Evolutionary conservation across 2,113 vertebrate genomes (phyloP).

Genomic region (Felis chaus): DNA sequence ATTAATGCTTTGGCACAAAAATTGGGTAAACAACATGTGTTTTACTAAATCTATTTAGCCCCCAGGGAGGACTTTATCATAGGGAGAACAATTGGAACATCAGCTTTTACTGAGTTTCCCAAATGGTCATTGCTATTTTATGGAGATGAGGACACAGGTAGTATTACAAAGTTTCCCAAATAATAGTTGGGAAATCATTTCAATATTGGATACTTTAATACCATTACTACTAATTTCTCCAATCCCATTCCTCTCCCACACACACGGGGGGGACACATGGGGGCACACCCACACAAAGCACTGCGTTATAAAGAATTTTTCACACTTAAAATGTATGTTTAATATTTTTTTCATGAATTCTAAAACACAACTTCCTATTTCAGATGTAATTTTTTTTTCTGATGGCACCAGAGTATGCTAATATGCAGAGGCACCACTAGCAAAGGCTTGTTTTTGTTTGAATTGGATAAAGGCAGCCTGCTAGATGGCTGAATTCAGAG

Average conservation of each 20-base stretch:
- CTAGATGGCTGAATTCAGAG: background rate
- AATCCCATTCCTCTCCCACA: background rate
- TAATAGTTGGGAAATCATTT: background rate
- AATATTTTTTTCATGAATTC: background rate
- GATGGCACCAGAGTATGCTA: background rate
- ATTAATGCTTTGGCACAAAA: conserved; percentile 67
- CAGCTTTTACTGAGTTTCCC: conserved; percentile 49
- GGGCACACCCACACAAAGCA: background rate
- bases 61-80: background rate
- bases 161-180: conserved; percentile 23
- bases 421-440: background rate
- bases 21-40: conserved; percentile 64
- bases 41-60: conserved; percentile 55
- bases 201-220: background rate
- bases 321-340: background rate
- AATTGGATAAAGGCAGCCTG: background rate
- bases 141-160: conserved; percentile 55
- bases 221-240: no score
- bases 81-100: conserved; percentile 47
- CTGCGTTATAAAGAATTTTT: background rate
- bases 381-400: background rate
- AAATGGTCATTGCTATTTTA: conserved; percentile 58
- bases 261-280: background rate
- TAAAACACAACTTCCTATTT: background rate
- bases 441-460: background rate